A percentile compares a stretch with the other conserved stretches of the same genome.
phyloP scores from a whole-genome alignment of 2,113 vertebrate genomes.

The Melierax canorus region DNA sequence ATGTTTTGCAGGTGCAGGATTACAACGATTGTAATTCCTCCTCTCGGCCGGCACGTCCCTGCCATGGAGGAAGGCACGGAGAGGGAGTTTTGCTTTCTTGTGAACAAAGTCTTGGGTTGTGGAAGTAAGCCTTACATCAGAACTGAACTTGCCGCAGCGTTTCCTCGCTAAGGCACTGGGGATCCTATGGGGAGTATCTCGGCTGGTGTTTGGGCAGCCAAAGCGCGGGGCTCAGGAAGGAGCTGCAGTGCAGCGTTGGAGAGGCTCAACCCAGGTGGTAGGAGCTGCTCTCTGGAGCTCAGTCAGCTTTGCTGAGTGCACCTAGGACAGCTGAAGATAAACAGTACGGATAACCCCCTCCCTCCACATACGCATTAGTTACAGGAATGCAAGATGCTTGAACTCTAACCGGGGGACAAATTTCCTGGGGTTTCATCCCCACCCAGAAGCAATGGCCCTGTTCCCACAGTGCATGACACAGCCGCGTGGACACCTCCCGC shows the following conservation, averaged over 20 bases:
- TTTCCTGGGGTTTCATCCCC: conserved; percentile 14
- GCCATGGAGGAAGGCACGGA: neutral
- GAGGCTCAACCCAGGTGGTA: neutral
- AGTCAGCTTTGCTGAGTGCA: neutral
- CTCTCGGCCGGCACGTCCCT: neutral
- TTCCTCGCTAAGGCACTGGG: neutral
- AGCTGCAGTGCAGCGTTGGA: rapidly evolving
- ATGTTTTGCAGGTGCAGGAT: neutral
- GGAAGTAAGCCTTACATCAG: neutral
- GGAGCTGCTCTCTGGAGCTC: neutral
- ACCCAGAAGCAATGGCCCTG: neutral
- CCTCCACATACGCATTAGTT: neutral
- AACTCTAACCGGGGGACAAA: neutral
- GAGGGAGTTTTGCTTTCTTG: neutral
- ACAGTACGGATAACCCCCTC: rapidly evolving
- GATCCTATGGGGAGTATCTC: rapidly evolving
- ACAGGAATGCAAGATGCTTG: neutral
- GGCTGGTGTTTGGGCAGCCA: neutral
- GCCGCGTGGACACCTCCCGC: neutral
- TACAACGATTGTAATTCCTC: neutral
- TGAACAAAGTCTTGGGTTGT: neutral
- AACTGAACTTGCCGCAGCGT: rapidly evolving
- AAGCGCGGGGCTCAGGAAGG: neutral
- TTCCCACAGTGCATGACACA: neutral
- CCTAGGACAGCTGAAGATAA: neutral